Conservation (phyloP, 2,113 vertebrate species). For the Dromiciops gliroides region DNA sequence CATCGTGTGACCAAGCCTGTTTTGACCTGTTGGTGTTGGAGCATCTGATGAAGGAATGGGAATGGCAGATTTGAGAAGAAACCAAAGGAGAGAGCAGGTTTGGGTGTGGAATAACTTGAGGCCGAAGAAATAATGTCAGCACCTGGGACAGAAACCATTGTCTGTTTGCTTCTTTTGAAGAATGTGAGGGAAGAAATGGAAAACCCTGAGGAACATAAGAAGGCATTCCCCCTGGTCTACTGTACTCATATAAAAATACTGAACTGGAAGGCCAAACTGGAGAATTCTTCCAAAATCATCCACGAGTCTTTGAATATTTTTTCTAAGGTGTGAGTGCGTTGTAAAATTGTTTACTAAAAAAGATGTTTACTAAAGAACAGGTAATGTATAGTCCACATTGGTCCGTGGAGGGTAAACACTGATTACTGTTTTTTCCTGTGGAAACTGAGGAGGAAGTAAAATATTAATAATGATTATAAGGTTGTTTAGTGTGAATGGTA, state of each 20-base stretch:
- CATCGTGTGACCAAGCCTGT: conserved; percentile 97
- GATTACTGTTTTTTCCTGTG: conserved; percentile 96
- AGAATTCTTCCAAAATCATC: conserved; percentile 97
- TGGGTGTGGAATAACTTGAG: conserved; percentile 81
- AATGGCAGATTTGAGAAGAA: conserved; percentile 92
- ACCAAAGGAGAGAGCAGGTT: conserved; percentile 89
- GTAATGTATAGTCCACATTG: conserved; percentile 93
- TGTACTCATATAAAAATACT: conserved; percentile 84
- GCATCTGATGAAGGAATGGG: conserved; percentile 91
- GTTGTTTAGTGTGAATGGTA: conserved; percentile 96
- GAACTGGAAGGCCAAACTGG: neutral
- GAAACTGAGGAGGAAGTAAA: conserved; percentile 98
- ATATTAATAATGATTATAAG: conserved; percentile 96
- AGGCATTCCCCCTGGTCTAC: conserved; percentile 88
- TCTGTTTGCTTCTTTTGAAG: conserved; percentile 86
- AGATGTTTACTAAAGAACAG: conserved; percentile 92
- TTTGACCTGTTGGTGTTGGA: conserved; percentile 87
- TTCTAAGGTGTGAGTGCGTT: conserved; percentile 98
- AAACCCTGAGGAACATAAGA: conserved; percentile 90
- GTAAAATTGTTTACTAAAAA: conserved; percentile 96
- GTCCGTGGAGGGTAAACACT: conserved; percentile 96
- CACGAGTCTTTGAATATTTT: conserved; percentile 94
- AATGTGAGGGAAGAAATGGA: conserved; percentile 90
- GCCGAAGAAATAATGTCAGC: conserved; percentile 83
- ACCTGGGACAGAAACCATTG: conserved; percentile 82